These are phyloP conservation scores for Schizaphis graminum DNA, from an alignment of 2,888 invertebrate species.

Conservation along the genomic window DNA sequence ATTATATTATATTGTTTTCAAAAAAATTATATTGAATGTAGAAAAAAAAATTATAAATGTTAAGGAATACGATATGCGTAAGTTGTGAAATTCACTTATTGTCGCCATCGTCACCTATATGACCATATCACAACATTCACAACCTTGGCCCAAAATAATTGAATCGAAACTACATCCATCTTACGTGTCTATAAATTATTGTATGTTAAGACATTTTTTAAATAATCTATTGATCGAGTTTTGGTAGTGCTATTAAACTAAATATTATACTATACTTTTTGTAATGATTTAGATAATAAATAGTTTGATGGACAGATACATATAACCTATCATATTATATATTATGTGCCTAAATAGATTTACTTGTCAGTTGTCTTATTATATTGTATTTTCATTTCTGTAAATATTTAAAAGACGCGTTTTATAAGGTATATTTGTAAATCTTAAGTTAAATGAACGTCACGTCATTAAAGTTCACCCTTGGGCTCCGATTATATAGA, in stretches of 20 bases:
- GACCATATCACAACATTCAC: not conserved
- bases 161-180: conserved; percentile 23
- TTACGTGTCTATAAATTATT: not conserved
- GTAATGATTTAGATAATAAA: not conserved
- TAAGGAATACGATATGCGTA: not conserved
- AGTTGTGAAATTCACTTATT: conserved; percentile 37
- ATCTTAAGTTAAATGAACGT: not conserved
- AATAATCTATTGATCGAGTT: not conserved
- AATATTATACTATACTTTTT: not conserved
- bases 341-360: no score
- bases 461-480: not conserved
- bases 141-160: conserved; percentile 42
- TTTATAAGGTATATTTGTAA: not conserved
- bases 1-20: conserved; percentile 30
- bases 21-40: not conserved
- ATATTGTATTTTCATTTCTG: not conserved
- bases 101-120: not conserved
- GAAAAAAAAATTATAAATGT: conserved; percentile 15
- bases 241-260: not conserved
- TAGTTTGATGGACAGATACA: not conserved
- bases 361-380: not conserved
- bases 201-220: not conserved
- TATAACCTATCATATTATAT: no score
- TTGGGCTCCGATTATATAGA: not conserved
- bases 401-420: not conserved